Evolutionary conservation across 2,113 vertebrate genomes (phyloP).

Genomic region (Corythaixoides concolor): DNA sequence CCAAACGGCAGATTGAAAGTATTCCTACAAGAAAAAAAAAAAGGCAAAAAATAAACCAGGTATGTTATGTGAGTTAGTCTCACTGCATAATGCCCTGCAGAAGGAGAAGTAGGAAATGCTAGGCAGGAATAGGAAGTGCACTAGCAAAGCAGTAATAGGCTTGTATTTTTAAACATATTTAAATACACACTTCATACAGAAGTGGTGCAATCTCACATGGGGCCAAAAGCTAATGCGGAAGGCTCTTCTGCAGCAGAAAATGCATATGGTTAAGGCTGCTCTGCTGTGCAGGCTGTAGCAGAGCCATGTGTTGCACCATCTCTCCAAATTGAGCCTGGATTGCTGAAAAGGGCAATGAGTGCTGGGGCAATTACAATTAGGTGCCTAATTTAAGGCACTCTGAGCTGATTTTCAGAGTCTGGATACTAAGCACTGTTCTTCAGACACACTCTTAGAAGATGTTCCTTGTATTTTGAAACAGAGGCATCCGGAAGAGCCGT

Average conservation of each 20-base stretch:
- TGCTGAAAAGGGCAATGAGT: not conserved
- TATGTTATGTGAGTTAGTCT: not conserved
- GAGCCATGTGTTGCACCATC: not conserved
- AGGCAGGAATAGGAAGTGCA: slow-evolving; percentile 44
- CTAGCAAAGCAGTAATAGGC: slow-evolving; percentile 23
- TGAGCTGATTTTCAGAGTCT: not conserved
- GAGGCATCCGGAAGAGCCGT: not conserved
- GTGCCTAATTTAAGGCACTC: not conserved
- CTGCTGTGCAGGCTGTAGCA: not conserved
- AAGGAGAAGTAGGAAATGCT: slow-evolving; percentile 59
- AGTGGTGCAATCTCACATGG: slow-evolving; percentile 35
- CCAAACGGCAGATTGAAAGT: not conserved
- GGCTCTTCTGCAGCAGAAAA: not conserved
- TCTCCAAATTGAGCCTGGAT: not conserved
- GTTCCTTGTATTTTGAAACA: not conserved
- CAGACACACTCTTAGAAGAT: not conserved
- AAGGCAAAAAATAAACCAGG: not conserved
- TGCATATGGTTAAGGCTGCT: not conserved
- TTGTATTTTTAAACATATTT: slow-evolving; percentile 65
- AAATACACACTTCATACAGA: slow-evolving; percentile 35
- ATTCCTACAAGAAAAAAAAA: not conserved
- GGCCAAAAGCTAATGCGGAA: not conserved
- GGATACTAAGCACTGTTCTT: not conserved
- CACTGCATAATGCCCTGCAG: not conserved
- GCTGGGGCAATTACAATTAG: not conserved